Base-by-base conservation (phyloP, 2,113 vertebrate genomes). In the Xyliphius kryptos region DNA sequence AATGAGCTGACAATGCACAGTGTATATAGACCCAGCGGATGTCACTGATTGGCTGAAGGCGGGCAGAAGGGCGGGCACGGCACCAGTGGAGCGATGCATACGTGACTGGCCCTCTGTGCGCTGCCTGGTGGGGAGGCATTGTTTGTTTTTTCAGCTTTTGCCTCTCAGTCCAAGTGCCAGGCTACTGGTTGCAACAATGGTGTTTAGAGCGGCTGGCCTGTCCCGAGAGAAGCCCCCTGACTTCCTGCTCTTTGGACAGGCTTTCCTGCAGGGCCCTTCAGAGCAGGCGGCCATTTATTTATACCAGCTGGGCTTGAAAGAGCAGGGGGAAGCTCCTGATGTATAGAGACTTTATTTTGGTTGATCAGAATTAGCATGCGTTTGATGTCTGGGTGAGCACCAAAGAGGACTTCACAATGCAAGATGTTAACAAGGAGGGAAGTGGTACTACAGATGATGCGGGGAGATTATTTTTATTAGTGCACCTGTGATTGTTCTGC, bases 241-340 rank as follows among this genome's bases (percentile, higher is more conserved):
- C 83, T 87, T 89, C 85, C 87, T 87, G 79, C 75, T 79, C 77
- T 78, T 78, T 75, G 80, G 84, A 83, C 82, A 79, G 70, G 78
- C 74, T 79, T 86, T 88, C 87, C 87, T 67, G 85, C 85, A 81
- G 78, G 73, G 81, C 77, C 74, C 58, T 17, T 74, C 70, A 73
- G 79, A 76, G 77, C 67, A 74, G 79, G 72, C 1, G 64, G 62
- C 41, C 75, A 81, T 83, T 86, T 82, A 86, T 88, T 87, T 86
- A 80, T 85, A 83, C 82, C 76, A 72, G 81, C 68, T 68, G 53
- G 61, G 75, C 78, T 80, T 86, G 73, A 86, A 87, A 85, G 77
- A 72, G 13, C 73, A 51, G 61, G 73, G 52, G 71, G 65, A 74
- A 79, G 67, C 67, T 73, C 56, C 74, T 68, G 54, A 77, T 73